Base-by-base conservation (phyloP, 2,888 invertebrate species). In the Eudemis profundana region DNA sequence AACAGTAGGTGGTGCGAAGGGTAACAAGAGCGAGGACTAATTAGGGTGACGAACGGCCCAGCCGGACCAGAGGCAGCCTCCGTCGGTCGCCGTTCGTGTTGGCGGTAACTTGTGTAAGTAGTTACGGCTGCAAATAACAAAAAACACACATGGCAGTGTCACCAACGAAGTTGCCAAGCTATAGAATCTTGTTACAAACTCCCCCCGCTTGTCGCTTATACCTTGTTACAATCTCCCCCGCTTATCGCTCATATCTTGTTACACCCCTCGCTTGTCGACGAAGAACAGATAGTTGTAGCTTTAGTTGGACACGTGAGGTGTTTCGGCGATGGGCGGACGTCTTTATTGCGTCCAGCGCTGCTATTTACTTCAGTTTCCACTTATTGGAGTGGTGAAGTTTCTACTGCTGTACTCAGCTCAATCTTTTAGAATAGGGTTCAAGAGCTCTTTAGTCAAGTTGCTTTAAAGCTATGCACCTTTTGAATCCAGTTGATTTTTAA, bases 281-380 rank as follows among this genome's bases (percentile, higher is more conserved):
- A 4, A 23, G 10, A 23, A 23, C 21, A 38, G 14, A 36, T 23
- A 53, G 38, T 7, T 2, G 8, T 10, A 33, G 54, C 23, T 27
- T 23, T 38, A 40, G 54, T 40, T 27, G 23, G 15, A 40, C 54
- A 40, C 53, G 53, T 54, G 53, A 54, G 40, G 14, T 40, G 53
- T 44, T 42, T 56, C 15, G 44, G 27, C 15, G 29, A 56, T 56
- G 14, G 14, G 8, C 29, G 4, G 19, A 36, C 29, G 14, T 42
- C 14, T 56, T 56, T 56, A 56, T 44, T 29, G 42, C 56, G 44
- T 44, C 42, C 42, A 7, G n/a, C 17, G 36, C 33, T 33, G 50
- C 36, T 53, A 36, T 44, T 44, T 56, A 44, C 42, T n/a, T 8
- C 29, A 23, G n/a, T 21, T 46, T 53, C 23, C 3, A 4, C 38